A percentile compares a stretch with the other conserved stretches of the same genome.
These are phyloP conservation scores for Amyelois transitella DNA, from an alignment of 1,140 invertebrate genomes.

Conservation along the genomic window DNA sequence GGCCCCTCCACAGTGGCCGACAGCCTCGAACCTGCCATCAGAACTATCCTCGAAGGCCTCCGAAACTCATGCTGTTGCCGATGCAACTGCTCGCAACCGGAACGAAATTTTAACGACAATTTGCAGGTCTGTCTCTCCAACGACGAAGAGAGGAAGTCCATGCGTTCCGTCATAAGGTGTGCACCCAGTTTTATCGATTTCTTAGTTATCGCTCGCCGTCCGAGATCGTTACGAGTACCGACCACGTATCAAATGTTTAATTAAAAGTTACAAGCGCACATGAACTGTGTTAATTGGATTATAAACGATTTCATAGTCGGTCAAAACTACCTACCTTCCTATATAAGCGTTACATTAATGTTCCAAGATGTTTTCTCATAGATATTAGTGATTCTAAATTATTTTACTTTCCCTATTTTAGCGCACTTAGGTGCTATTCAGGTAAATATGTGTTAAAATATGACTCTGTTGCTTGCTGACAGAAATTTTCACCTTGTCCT, in stretches of 20 bases:
- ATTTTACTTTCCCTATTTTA: slow-evolving; percentile 60
- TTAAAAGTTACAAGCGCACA: slow-evolving; percentile 20
- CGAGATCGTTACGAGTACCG: slow-evolving; percentile 15
- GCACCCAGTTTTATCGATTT: slow-evolving; percentile 42
- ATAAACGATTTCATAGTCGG: slow-evolving; percentile 36
- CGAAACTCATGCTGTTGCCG: slow-evolving; percentile 61
- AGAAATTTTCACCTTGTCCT: background rate
- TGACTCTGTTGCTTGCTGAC: background rate
- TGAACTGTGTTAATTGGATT: slow-evolving; percentile 21
- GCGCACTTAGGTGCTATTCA: slow-evolving; percentile 65
- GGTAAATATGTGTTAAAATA: slow-evolving; percentile 54
- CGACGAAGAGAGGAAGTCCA: slow-evolving; percentile 69
- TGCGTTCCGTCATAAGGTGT: slow-evolving; percentile 79
- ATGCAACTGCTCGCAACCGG: slow-evolving; percentile 41
- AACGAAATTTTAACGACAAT: slow-evolving; percentile 60
- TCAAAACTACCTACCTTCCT: background rate
- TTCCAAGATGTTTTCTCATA: slow-evolving; percentile 15
- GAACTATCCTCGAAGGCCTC: slow-evolving; percentile 55
- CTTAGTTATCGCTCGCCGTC: slow-evolving; percentile 14
- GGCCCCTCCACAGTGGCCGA: slow-evolving; percentile 32
- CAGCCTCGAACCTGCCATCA: slow-evolving; percentile 55
- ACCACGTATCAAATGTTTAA: slow-evolving; percentile 17
- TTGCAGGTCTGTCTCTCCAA: slow-evolving; percentile 75
- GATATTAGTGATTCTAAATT: slow-evolving; percentile 21
- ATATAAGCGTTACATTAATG: background rate